Percentiles rank a stretch among this genome's conserved stretches.
Evolutionary conservation across 1,140 invertebrate species (phyloP).

Genomic region (Plutomurus gul): DNA sequence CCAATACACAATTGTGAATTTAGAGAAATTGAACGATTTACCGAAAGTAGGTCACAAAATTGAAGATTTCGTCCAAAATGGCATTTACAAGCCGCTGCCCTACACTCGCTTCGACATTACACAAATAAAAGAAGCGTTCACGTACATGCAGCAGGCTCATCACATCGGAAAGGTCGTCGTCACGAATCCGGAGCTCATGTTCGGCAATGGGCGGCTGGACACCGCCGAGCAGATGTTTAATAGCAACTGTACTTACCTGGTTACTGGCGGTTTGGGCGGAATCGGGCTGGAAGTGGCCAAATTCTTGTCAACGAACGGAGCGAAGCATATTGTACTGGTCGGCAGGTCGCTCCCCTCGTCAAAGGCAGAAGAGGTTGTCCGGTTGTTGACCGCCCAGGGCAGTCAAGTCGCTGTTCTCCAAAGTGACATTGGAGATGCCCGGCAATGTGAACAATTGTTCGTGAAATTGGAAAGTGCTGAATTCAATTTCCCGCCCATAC

Average conservation of each 20-base stretch:
- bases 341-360: conserved; percentile 7
- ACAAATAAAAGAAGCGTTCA: conserved; percentile 28
- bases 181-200: not conserved
- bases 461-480: not conserved
- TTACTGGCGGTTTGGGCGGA: conserved; percentile 41
- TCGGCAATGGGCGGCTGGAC: not conserved
- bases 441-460: conserved; percentile 21
- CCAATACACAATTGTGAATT: not conserved
- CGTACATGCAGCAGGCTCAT: conserved; percentile 20
- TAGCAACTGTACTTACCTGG: conserved; percentile 23
- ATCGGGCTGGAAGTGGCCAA: conserved; percentile 41
- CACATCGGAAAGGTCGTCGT: conserved; percentile 35
- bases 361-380: not conserved
- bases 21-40: not conserved
- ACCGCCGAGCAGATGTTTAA: conserved; percentile 13
- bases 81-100: not conserved
- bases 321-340: conserved; percentile 13
- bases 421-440: conserved; percentile 21
- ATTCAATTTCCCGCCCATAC: conserved; percentile 1
- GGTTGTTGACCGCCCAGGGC: not conserved
- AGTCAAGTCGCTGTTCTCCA: not conserved
- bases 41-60: not conserved
- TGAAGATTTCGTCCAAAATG: not conserved
- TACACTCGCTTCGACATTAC: conserved; percentile 2
- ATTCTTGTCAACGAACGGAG: conserved; percentile 33